Evolutionary conservation across 2,113 vertebrate genomes (phyloP).

Genomic region (Microcebus griseorufus): DNA sequence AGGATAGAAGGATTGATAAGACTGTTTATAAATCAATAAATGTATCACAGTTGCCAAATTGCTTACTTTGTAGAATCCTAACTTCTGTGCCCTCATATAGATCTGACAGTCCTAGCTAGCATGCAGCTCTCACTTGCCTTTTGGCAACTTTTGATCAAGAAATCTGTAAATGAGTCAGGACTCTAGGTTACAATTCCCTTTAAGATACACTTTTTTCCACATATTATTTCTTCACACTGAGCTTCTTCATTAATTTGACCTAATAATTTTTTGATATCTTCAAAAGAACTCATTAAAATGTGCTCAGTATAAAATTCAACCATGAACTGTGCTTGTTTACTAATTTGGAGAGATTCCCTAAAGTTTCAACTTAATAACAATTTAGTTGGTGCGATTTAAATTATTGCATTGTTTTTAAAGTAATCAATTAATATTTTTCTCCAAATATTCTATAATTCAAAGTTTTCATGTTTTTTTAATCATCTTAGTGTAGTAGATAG

Average conservation of each 20-base stretch:
- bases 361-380: background rate
- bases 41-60: background rate
- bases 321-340: background rate
- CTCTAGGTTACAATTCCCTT: background rate
- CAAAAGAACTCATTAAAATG: background rate
- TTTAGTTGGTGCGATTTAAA: background rate
- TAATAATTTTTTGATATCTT: background rate
- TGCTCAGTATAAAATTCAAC: background rate
- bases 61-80: background rate
- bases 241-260: background rate
- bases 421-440: background rate
- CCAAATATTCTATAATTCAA: background rate
- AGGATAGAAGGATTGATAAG: background rate
- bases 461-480: background rate
- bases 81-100: background rate
- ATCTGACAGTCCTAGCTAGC: background rate
- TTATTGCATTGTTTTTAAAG: background rate
- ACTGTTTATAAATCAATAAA: background rate
- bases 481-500: background rate
- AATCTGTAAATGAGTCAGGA: background rate
- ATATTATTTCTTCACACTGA: background rate
- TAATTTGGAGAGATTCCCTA: background rate
- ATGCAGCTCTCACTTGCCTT: background rate
- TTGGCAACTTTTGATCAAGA: background rate
- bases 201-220: background rate